Evolutionary conservation across 2,797 vertebrate species (phyloP), one percentile per base, ranked within the genome.

Genomic region (Anguilla megastoma): DNA sequence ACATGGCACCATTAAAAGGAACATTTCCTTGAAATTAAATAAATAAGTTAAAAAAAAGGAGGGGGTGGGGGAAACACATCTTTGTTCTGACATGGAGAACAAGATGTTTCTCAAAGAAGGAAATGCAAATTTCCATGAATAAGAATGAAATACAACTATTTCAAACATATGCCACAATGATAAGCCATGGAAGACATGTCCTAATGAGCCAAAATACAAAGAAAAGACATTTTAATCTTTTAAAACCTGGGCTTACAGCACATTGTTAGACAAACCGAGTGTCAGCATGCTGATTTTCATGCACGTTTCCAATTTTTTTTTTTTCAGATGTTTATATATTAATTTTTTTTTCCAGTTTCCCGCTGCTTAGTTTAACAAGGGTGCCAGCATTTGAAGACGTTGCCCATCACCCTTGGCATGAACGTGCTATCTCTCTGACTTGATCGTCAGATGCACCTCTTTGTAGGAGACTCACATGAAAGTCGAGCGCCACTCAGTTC

Each of bases 141-240:
- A 87, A 88, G 89, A 93, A 93, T 91, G 95, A 93, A 95, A 94
- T 93, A 90, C 92, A 94, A 93, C 89, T 89, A 90, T 93, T 95
- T 95, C 92, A 94, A 94, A 95, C 89, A 76, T 91, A 92, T 93
- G 94, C 91, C 93, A 95, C 93, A 94, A 93, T 91, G 92, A 94
- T 91, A 93, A 95, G 94, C 94, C 92, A 91, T 89, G 91, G 90
- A 93, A 95, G 93, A 95, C 93, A 91, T 91, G 90, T 94, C 93
- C 93, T 96, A 95, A 96, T 95, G 95, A 96, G 94, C 90, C 91
- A 90, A 93, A 94, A 89, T 90, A 91, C 94, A 94, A 92, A 91
- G 92, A 93, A 88, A 85, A 94, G 93, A 94, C 92, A 93, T 95
- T 94, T 93, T 94, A 94, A 95, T 95, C 94, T 95, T 95, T 95